These are phyloP conservation scores for Myiagra hebetior DNA, from an alignment of 2,113 vertebrate species.

Conservation along the genomic window DNA sequence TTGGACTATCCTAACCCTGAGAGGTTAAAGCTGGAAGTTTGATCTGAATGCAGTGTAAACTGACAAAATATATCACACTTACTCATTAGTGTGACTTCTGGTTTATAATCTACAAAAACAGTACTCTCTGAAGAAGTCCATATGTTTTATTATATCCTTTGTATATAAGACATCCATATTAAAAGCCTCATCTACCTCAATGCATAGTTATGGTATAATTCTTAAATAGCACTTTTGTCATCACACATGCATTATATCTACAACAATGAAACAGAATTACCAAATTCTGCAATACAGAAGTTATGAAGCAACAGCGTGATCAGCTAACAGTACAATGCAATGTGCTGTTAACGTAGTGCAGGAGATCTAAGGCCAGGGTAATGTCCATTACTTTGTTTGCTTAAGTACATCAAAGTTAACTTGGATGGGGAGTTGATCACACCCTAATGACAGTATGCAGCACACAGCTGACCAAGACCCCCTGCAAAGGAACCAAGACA, in stretches of 20 bases:
- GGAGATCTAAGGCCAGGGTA: background rate
- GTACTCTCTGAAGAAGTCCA: background rate
- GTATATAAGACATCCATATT: background rate
- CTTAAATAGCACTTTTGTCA: background rate
- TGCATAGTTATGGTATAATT: background rate
- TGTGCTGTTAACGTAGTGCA: background rate
- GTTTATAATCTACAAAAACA: background rate
- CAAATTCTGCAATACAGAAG: background rate
- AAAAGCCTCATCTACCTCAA: background rate
- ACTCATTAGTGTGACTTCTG: background rate
- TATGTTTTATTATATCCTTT: background rate
- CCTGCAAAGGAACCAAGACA: background rate
- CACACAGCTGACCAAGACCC: fast-evolving
- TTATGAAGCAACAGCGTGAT: background rate
- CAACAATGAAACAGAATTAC: background rate
- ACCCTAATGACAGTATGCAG: background rate
- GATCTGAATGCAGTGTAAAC: background rate
- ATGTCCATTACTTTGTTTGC: background rate
- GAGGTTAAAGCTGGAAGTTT: background rate
- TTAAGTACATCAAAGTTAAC: background rate
- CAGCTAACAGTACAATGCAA: background rate
- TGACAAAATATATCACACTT: background rate
- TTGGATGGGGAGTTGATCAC: background rate
- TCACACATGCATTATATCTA: background rate
- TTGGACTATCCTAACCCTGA: background rate